Evolutionary conservation across 2,797 vertebrate species (phyloP).

Genomic region (Pseudopleuronectes americanus): DNA sequence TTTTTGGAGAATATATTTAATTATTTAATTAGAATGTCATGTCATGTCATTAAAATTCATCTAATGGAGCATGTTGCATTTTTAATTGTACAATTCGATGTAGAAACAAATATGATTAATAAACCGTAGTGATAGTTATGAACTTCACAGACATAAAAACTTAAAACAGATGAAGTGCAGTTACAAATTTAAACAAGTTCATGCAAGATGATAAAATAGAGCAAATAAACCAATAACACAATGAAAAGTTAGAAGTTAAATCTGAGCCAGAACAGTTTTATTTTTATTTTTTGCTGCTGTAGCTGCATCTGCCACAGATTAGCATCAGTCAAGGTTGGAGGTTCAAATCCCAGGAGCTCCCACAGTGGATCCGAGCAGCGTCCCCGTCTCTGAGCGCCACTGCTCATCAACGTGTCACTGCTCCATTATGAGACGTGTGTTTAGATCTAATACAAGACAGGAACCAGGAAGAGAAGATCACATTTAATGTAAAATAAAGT

Average conservation of each 20-base stretch:
- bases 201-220: no score
- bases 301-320: conserved; percentile 35
- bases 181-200: no score
- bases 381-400: conserved; percentile 45
- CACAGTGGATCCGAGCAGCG: conserved; percentile 48
- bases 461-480: not conserved
- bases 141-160: no score
- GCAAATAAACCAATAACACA: no score
- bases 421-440: conserved; percentile 3
- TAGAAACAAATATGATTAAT: no score
- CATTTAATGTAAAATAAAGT: not conserved
- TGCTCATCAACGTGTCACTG: not conserved
- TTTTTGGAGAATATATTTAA: not conserved
- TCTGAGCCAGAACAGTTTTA: no score
- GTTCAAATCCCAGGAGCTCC: conserved; percentile 65
- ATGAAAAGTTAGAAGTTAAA: no score
- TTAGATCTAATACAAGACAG: not conserved
- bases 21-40: no score
- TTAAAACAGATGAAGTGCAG: no score
- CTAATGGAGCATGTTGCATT: not conserved
- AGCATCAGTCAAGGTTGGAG: conserved; percentile 32
- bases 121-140: no score
- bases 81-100: not conserved
- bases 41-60: no score
- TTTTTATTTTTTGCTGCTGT: conserved; percentile 20